phyloP scores from a whole-genome alignment of 2,888 invertebrate species.

The Calliphora vomitoria region DNA sequence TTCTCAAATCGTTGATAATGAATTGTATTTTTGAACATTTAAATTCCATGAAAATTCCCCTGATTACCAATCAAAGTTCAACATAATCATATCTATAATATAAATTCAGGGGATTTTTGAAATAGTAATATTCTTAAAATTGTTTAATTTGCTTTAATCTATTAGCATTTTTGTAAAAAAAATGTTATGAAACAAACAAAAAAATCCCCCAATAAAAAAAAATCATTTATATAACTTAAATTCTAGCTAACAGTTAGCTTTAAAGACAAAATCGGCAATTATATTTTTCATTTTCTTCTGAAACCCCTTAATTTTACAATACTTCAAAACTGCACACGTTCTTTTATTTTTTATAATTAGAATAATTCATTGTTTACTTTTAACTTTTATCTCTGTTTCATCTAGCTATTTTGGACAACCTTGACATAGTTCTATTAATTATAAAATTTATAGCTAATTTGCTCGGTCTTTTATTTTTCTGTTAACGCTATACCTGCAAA shows the following conservation, averaged over 20 bases:
- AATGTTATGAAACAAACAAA: neutral
- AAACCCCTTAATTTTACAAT: neutral
- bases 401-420: neutral
- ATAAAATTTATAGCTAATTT: slow-evolving; percentile 10
- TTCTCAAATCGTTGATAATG: too few species aligned
- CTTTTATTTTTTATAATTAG: neutral
- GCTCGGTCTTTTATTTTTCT: neutral
- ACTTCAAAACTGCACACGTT: neutral
- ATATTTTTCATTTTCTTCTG: neutral
- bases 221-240: neutral
- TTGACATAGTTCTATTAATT: slow-evolving; percentile 31
- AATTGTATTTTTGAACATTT: too few species aligned
- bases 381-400: neutral
- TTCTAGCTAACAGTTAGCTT: neutral
- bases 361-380: neutral
- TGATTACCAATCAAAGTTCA: too few species aligned
- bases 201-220: neutral
- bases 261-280: too few species aligned
- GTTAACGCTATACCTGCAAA: neutral
- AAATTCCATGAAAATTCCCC: too few species aligned
- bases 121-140: neutral
- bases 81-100: too few species aligned
- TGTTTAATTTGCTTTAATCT: neutral
- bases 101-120: neutral
- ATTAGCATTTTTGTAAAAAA: too few species aligned